Evolutionary conservation across 2,797 vertebrate genomes (phyloP).

Genomic region (Prionace glauca): DNA sequence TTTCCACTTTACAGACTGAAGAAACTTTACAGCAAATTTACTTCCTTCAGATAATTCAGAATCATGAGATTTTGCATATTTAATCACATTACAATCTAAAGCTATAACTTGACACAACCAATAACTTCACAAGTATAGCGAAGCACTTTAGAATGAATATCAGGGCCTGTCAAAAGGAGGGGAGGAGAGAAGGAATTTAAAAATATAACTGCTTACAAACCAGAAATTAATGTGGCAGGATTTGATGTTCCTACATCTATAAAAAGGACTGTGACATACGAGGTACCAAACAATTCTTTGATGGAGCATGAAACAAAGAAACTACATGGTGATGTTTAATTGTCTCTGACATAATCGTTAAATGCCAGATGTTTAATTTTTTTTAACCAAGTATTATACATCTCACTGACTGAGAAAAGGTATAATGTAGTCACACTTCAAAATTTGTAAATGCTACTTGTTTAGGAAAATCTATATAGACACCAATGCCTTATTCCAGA

Average conservation of each 20-base stretch:
- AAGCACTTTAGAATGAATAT: background rate
- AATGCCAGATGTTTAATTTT: constrained; percentile 91
- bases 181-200: constrained; percentile 33
- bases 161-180: constrained; percentile 16
- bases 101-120: background rate
- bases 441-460: background rate
- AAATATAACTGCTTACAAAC: constrained; percentile 35
- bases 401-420: constrained; percentile 29
- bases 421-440: constrained; percentile 14
- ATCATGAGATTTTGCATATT: background rate
- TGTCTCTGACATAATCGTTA: constrained; percentile 93
- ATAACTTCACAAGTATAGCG: background rate
- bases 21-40: background rate
- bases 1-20: background rate
- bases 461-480: background rate
- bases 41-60: background rate
- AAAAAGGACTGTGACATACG: constrained; percentile 32
- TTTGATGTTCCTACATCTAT: constrained; percentile 38
- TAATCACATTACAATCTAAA: background rate
- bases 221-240: constrained; percentile 32
- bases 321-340: constrained; percentile 90
- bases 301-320: constrained; percentile 88
- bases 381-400: constrained; percentile 31
- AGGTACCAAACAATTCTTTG: constrained; percentile 42
- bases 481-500: background rate